Evolutionary conservation across 2,888 invertebrate species (phyloP), one percentile per base, ranked within the genome.

Genomic region (Lasioglossum morio): DNA sequence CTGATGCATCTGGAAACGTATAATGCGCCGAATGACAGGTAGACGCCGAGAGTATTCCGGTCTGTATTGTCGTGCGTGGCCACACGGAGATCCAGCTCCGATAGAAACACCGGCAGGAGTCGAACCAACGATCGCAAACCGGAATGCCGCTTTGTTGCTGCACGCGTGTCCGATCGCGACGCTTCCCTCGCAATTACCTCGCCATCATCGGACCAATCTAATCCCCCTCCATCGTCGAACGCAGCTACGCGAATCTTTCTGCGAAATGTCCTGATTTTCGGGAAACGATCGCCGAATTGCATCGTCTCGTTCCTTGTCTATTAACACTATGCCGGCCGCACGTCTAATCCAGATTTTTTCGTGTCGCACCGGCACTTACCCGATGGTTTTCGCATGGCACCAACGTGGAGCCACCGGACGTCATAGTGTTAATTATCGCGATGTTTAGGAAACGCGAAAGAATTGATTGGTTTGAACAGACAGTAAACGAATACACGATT

Each of bases 1-100:
- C 77, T 37, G 81, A 81, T 86, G 84, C 77, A 86, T 87, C 87
- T 87, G 80, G 7, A 19, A 46, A 40, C 79, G 84, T 84, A 86
- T 86, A 87, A 87, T 87, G 87, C 87, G 60, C 10, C 46, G 83
- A 84, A 86, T 87, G 87, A 87, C 87, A 87, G 83, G 60, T 66
- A 69, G 78, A 86, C 75, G 70, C 23, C 48, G 66, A 23, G 46
- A 23, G 30, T 80, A 79, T 43, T 72, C 83, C 57, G 30, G 43
- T 27, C 37, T 27, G 76, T 73, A 84, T 85, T 74, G 85, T 77
- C 77, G 84, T 84, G 84, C 85, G 85, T 84, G 85, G 74, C 63
- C 72, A 16, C 63, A 19, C 23, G 1, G 72, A 79, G 85, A 84
- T 85, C 30, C 75, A 57, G 8, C 19, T 23, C 27, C 66, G 84